Evolutionary conservation across 2,888 invertebrate species (phyloP), one percentile per base, ranked within the genome.

Genomic region (Drosophila austrosaltans): DNA sequence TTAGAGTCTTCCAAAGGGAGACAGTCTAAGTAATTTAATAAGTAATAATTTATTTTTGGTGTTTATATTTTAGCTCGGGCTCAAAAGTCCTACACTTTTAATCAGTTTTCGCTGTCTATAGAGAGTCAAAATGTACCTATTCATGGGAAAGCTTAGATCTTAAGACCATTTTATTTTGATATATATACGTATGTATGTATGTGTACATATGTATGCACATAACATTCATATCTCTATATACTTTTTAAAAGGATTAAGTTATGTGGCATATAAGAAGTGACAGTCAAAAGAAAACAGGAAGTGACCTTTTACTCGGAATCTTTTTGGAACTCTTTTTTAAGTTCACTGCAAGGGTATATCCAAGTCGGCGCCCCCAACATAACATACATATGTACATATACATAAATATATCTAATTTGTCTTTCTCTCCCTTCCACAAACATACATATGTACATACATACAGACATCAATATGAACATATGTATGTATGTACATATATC

Each of bases 1-100:
- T 48, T 48, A 22, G 22, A 22, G 22, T 48, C 25, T 25, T 8
- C 48, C 22, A 10, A 25, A 25, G 25, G 48, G 48, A 48, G 4
- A 6, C 25, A 25, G 48, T 48, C 48, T 48, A 48, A 12, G 48
- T 48, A 48, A 48, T 25, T 48, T 48, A 48, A 25, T 22, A 48
- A 48, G 48, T 48, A 48, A 48, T 48, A 22, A 48, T 48, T 48
- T 48, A 48, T 22, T 48, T 25, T 25, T 40, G 10, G 1, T 36
- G 36, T 40, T 40, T 7, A 48, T 36, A 8, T 8, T 36, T 36
- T 36, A 36, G 36, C 36, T 36, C 8, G 36, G 8, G 1, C 10
- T 36, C 36, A 32, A 16, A 16, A 32, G 32, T 32, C 32, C 6
- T 5, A 32, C 4, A 48, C 3, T 48, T 48, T 48, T 48, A 48